Evolutionary conservation across 2,797 vertebrate species (phyloP).

Genomic region (Chloroceryle amazona): DNA sequence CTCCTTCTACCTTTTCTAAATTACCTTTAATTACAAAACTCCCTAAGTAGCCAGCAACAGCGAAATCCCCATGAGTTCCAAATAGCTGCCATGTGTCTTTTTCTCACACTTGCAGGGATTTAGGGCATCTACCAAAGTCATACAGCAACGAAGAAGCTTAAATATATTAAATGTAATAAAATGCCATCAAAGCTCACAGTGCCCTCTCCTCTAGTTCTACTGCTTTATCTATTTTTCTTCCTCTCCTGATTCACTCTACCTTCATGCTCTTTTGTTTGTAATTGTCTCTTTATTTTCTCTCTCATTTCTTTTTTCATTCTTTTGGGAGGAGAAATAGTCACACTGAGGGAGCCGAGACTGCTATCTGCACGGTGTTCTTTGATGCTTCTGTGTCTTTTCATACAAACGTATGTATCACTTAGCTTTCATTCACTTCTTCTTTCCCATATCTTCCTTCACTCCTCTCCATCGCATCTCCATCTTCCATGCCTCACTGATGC

Average conservation of each 20-base stretch:
- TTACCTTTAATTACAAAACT: slow-evolving; percentile 47
- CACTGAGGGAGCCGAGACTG: background rate
- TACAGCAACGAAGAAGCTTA: slow-evolving; percentile 23
- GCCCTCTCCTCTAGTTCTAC: background rate
- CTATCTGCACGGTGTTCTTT: background rate
- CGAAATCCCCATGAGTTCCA: slow-evolving; percentile 30
- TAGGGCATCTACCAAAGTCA: background rate
- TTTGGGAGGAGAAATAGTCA: background rate
- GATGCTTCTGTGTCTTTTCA: background rate
- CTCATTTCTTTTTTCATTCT: background rate
- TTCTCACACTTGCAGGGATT: slow-evolving; percentile 49
- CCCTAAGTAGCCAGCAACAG: background rate
- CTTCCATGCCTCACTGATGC: background rate
- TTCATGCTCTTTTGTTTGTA: background rate
- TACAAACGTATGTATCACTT: fast-evolving
- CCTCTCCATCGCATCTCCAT: background rate
- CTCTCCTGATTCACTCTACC: background rate
- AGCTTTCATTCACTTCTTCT: background rate
- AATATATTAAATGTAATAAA: slow-evolving; percentile 20
- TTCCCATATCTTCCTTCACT: background rate
- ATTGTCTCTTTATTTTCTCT: background rate
- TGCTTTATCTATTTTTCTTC: background rate
- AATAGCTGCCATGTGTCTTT: slow-evolving; percentile 41
- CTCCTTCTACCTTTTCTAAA: slow-evolving; percentile 51
- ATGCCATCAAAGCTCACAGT: background rate